These are phyloP conservation scores for Rhynchonycteris naso DNA, from an alignment of 2,797 vertebrate species.

Conservation along the genomic window DNA sequence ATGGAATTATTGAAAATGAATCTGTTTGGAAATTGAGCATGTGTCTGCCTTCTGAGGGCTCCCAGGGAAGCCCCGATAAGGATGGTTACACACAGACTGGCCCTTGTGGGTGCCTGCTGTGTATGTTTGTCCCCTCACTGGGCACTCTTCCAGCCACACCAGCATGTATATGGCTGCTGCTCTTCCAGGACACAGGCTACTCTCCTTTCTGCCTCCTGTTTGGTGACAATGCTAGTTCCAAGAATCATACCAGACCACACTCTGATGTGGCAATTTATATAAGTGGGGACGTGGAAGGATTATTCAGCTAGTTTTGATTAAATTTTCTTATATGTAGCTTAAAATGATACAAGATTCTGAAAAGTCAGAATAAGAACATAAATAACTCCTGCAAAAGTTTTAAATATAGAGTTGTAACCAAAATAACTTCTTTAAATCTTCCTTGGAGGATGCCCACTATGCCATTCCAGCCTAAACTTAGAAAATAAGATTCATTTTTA, in stretches of 20 bases:
- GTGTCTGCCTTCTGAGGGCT: background rate
- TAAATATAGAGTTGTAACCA: conserved; percentile 44
- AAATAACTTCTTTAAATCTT: conserved; percentile 59
- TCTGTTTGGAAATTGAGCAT: background rate
- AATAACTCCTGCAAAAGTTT: conserved; percentile 43
- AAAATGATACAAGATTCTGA: conserved; percentile 44
- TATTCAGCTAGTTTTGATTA: conserved; percentile 20
- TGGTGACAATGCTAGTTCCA: background rate
- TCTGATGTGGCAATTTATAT: conserved; percentile 27
- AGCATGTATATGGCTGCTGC: background rate
- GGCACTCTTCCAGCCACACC: background rate
- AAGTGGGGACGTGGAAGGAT: conserved; percentile 5
- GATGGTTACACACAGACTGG: background rate
- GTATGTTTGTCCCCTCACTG: background rate
- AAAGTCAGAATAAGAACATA: conserved; percentile 34
- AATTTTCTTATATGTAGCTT: conserved; percentile 23
- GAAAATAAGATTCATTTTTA: conserved; percentile 68
- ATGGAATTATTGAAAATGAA: conserved; percentile 41
- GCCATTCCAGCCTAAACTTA: conserved; percentile 55
- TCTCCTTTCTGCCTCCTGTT: conserved; percentile 5
- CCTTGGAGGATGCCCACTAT: conserved; percentile 40
- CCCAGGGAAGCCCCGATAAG: background rate
- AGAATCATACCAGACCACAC: conserved; percentile 13
- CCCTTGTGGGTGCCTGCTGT: background rate
- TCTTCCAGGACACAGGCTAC: background rate